Base-by-base conservation (phyloP, 2,113 vertebrate genomes). In the Rhadina sibilatrix region DNA sequence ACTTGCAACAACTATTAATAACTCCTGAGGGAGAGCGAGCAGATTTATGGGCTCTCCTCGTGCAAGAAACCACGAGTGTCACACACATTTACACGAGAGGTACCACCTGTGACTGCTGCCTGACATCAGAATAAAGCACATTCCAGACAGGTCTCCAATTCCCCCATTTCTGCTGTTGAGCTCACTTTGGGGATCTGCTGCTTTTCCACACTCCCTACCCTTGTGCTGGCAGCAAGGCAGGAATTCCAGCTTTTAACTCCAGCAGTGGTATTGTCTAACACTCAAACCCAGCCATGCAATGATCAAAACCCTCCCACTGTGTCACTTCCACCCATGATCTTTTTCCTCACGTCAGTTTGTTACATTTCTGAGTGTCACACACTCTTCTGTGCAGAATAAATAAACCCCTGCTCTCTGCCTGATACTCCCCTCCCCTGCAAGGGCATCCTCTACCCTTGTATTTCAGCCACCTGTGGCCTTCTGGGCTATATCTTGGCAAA, bases 51-150 rank as follows among this genome's bases (percentile, higher is more conserved):
- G 12, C 14, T 37, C 42, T 38, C 31, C 42, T 46, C 25, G 35
- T 0, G 0, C 0, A 16, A 35, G 21, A 44, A 72, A 40, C 15
- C 25, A 8, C 0, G 6, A 21, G 6, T 5, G 4, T 18, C 27
- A 5, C n/a, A 15, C 2, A 0, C 44, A 33, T 35, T 40, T 14
- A 31, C 18, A 72, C 3, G 1, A 56, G 2, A 79, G 16, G 46
- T 5, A 61, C n/a, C 38, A 15, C 15, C 38, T 63, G 9, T 19
- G 28, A 17, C 11, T 20, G 47, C 69, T 70, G 57, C 46, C 10
- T 56, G 35, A 17, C n/a, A 33, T 3, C 54, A 72, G 20, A 46
- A 18, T 6, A 40, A 28, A 22, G n/a, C 31, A 69, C 63, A 37
- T 46, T 77, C 54, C 57, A 72, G 37, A 72, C 61, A 38, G 1